Percentiles rank a stretch among this genome's conserved stretches.
phyloP scores from a whole-genome alignment of 2,888 invertebrate genomes.

The Agrypnus murinus region DNA sequence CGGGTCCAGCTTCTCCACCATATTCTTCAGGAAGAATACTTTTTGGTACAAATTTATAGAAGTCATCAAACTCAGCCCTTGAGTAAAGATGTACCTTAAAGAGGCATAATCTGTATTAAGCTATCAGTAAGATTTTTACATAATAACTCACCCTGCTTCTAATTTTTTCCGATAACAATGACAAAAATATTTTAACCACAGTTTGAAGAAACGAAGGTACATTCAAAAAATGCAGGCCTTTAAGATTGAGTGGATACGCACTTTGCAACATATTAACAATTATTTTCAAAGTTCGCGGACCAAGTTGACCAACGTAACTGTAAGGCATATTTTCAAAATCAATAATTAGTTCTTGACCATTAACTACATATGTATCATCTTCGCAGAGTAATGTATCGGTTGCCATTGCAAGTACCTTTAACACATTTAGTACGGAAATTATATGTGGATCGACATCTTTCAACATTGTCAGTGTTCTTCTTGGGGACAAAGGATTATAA shows the following conservation, averaged over 20 bases:
- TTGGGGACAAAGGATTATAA: background rate
- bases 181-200: background rate
- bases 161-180: background rate
- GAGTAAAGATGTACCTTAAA: no score
- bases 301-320: background rate
- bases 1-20: no score
- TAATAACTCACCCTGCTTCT: constrained; percentile 1
- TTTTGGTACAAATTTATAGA: no score
- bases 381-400: background rate
- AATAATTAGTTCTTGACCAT: background rate
- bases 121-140: no score
- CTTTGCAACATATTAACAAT: background rate
- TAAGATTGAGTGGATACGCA: background rate
- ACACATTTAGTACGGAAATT: background rate
- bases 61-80: no score
- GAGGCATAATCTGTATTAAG: no score
- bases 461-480: background rate
- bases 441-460: background rate
- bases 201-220: background rate
- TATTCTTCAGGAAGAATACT: no score
- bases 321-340: background rate
- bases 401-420: background rate
- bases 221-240: background rate
- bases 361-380: background rate
- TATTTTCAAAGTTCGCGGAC: constrained; percentile 9